Conservation (phyloP, 1,140 invertebrate genomes). For the Drosophila mojavensis region DNA sequence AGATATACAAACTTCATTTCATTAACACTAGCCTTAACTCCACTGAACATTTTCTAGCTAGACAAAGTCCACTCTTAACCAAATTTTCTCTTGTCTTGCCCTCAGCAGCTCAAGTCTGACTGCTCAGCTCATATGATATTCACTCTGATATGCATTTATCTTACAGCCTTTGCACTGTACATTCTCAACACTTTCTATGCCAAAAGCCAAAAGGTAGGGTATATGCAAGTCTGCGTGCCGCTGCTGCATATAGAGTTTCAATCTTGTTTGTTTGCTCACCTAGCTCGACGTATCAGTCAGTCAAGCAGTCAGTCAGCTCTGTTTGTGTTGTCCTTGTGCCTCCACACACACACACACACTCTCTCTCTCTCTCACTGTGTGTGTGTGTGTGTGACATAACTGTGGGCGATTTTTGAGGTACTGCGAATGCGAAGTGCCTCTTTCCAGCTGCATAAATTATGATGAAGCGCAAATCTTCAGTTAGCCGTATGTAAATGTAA, state of each 20-base stretch:
- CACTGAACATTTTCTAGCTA: no score
- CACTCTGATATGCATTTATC: no score
- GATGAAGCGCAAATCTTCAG: conserved; percentile 80
- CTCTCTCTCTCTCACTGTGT: no score
- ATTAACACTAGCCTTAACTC: no score
- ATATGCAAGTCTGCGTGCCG: conserved; percentile 6
- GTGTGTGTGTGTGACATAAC: conserved; percentile 48
- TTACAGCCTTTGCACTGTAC: no score
- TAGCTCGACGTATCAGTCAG: conserved; percentile 38
- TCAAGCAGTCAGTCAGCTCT: conserved; percentile 33
- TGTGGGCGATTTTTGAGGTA: conserved; percentile 80
- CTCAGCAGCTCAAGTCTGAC: no score
- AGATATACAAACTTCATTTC: no score
- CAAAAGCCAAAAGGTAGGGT: not conserved
- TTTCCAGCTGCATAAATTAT: conserved; percentile 73
- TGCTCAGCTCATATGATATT: no score
- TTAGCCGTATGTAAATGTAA: conserved; percentile 81
- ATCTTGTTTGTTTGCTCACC: conserved; percentile 48
- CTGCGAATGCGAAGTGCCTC: conserved; percentile 69
- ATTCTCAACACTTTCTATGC: not conserved
- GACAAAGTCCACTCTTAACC: no score
- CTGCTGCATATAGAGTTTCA: conserved; percentile 37
- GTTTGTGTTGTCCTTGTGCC: conserved; percentile 43
- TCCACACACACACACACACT: not conserved
- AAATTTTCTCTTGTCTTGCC: no score